Conservation (phyloP, 2,797 vertebrate genomes). For the Coccyzus lansbergi region DNA sequence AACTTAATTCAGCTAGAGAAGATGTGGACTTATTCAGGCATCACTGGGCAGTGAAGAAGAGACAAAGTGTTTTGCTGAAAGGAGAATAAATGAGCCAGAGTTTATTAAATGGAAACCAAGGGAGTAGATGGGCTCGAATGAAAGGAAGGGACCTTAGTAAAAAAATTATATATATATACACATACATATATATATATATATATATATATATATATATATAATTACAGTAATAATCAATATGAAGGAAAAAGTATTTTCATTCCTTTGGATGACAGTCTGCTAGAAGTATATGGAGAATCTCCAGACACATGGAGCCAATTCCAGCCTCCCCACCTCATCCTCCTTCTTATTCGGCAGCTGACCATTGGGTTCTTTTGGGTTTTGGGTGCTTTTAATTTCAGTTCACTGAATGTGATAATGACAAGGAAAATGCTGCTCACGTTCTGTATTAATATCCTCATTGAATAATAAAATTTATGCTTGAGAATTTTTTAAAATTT, state of each 20-base stretch:
- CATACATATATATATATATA: too few species aligned
- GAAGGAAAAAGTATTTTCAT: background rate
- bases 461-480: background rate
- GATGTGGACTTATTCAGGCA: background rate
- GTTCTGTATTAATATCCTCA: background rate
- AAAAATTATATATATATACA: too few species aligned
- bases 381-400: background rate
- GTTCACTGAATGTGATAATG: background rate
- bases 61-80: background rate
- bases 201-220: too few species aligned
- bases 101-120: background rate
- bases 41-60: background rate
- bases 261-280: background rate
- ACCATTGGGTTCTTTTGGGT: background rate
- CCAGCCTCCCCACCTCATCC: background rate
- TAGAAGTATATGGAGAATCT: background rate
- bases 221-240: background rate
- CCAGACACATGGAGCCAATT: too few species aligned
- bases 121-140: background rate
- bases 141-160: background rate
- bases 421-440: background rate
- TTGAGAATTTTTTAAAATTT: background rate
- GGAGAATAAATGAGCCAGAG: background rate
- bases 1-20: background rate
- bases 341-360: background rate